phyloP scores from a whole-genome alignment of 2,888 invertebrate genomes.

The Heliconius erato region DNA sequence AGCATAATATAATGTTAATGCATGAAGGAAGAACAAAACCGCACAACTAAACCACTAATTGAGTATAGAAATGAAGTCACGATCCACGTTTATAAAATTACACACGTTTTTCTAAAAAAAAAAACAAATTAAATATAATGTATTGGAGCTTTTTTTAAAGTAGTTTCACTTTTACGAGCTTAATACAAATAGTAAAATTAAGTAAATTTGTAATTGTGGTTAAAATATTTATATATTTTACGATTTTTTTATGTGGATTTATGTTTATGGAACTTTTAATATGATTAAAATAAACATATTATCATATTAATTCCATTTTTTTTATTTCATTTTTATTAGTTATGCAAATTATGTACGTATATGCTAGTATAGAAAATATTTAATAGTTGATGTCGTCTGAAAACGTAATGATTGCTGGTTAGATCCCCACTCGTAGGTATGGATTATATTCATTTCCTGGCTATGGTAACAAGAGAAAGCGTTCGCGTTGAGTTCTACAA shows the following conservation, averaged over 20 bases:
- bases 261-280: neutral
- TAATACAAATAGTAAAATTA: neutral
- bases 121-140: neutral
- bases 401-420: neutral
- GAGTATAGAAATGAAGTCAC: no score
- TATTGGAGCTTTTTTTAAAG: neutral
- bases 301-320: no score
- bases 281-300: neutral
- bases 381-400: neutral
- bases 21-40: neutral
- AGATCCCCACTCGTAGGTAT: no score
- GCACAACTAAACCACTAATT: neutral
- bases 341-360: neutral
- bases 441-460: neutral
- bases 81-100: no score
- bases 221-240: constrained; percentile 1
- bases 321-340: neutral
- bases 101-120: no score
- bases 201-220: neutral
- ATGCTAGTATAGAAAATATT: neutral
- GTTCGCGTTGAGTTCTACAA: neutral
- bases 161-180: neutral
- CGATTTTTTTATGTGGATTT: neutral
- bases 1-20: neutral
- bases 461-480: neutral